Percentiles rank a stretch among this genome's conserved stretches.
These are phyloP conservation scores for Drosophila borborema DNA, from an alignment of 2,888 invertebrate genomes.

Conservation along the genomic window DNA sequence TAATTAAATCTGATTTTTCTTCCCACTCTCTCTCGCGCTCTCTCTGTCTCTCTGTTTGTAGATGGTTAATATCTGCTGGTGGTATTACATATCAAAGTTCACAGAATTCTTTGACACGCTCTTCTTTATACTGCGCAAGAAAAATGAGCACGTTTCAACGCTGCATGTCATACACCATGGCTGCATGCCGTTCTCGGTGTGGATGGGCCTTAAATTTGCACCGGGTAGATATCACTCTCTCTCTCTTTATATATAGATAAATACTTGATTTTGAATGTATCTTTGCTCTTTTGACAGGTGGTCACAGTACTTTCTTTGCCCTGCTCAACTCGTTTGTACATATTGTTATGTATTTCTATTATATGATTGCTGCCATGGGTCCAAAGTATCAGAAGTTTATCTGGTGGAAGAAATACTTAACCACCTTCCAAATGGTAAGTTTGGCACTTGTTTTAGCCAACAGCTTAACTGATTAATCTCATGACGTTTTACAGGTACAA, in stretches of 20 bases:
- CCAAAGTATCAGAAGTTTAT: conserved; percentile 96
- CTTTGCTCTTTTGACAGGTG: conserved; percentile 87
- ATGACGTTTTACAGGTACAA: conserved; percentile 89
- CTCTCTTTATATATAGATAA: no score
- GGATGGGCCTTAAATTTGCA: conserved; percentile 98
- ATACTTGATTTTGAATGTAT: conserved; percentile 1
- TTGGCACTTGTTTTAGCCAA: background rate
- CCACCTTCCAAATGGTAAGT: conserved; percentile 95
- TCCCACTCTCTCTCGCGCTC: background rate
- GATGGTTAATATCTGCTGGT: conserved; percentile 98
- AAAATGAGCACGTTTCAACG: conserved; percentile 96
- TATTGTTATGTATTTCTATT: conserved; percentile 98
- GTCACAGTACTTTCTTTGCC: conserved; percentile 98
- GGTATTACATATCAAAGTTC: conserved; percentile 98
- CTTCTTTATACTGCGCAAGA: conserved; percentile 97
- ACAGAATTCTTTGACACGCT: conserved; percentile 98
- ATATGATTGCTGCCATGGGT: conserved; percentile 97
- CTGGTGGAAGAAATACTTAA: conserved; percentile 99
- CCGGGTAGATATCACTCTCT: conserved; percentile 88
- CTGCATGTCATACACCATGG: conserved; percentile 98
- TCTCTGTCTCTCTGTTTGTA: conserved; percentile 82
- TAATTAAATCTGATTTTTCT: conserved; percentile 1
- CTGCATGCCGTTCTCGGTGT: conserved; percentile 97
- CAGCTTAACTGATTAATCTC: background rate
- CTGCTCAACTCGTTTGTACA: conserved; percentile 97